These are phyloP conservation scores for Mustela lutreola DNA, from an alignment of 2,113 vertebrate species.

Conservation along the genomic window DNA sequence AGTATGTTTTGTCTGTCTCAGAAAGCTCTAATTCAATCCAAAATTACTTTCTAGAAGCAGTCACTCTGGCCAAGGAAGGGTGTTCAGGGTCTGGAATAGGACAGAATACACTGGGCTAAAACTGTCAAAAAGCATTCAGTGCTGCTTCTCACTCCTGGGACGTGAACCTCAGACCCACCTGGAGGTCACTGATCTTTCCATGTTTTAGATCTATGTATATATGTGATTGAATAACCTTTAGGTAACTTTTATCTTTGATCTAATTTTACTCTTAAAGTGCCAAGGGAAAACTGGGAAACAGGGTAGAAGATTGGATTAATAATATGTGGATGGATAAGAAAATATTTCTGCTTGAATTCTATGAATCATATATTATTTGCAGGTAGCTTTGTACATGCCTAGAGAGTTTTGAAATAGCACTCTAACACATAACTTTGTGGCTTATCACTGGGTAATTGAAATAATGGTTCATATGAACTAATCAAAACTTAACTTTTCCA, in stretches of 20 bases:
- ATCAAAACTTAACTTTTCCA: background rate
- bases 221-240: conserved; percentile 62
- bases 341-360: conserved; percentile 40
- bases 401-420: background rate
- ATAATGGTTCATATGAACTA: background rate
- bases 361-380: background rate
- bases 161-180: background rate
- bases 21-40: conserved; percentile 87
- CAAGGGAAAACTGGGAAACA: background rate
- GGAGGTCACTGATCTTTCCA: background rate
- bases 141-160: background rate
- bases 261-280: background rate
- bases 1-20: conserved; percentile 87
- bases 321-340: conserved; percentile 11
- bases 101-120: background rate
- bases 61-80: conserved; percentile 73
- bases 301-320: conserved; percentile 7
- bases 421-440: background rate
- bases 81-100: conserved; percentile 62
- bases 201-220: conserved; percentile 37
- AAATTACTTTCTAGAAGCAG: conserved; percentile 86
- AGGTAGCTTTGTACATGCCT: background rate
- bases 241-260: conserved; percentile 29
- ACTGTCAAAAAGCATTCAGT: conserved; percentile 50
- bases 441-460: background rate